These are phyloP conservation scores for Drosophila kohkoa DNA, from an alignment of 1,140 invertebrate genomes.

Conservation along the genomic window DNA sequence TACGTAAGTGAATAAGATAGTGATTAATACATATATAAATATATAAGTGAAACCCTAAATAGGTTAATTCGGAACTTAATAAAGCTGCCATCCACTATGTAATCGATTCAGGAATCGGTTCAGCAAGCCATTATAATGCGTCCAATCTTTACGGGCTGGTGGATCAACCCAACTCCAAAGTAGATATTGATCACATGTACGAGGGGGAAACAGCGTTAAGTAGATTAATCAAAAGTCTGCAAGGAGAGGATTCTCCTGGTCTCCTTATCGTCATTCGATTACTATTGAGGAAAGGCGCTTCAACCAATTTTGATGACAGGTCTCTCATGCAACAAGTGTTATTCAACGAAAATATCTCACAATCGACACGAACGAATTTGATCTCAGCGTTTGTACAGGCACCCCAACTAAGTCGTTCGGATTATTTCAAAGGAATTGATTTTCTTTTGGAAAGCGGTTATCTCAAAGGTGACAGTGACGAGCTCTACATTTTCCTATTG, in stretches of 20 bases:
- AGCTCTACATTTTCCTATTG: background rate
- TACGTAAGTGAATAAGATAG: slow-evolving; percentile 9
- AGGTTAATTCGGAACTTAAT: background rate
- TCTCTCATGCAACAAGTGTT: slow-evolving; percentile 1
- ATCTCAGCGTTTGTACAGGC: background rate
- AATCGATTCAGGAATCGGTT: background rate
- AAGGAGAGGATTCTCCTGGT: fast-evolving
- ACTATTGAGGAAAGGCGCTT: background rate
- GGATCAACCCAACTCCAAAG: background rate
- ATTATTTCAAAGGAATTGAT: background rate
- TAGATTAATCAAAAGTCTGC: background rate
- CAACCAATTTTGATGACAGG: background rate
- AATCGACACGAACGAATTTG: background rate
- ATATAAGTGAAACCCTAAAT: background rate
- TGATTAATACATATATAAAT: background rate
- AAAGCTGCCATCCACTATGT: slow-evolving; percentile 17
- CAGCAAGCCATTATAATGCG: too few relatives aligned
- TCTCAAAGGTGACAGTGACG: too few relatives aligned
- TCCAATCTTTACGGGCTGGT: background rate
- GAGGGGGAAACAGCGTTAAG: slow-evolving; percentile 1
- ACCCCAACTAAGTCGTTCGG: background rate
- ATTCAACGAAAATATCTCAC: background rate
- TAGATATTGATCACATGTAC: background rate
- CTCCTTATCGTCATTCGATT: background rate
- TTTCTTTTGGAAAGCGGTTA: background rate